Evolutionary conservation across 2,797 vertebrate species (phyloP).

Genomic region (Alcedo atthis): DNA sequence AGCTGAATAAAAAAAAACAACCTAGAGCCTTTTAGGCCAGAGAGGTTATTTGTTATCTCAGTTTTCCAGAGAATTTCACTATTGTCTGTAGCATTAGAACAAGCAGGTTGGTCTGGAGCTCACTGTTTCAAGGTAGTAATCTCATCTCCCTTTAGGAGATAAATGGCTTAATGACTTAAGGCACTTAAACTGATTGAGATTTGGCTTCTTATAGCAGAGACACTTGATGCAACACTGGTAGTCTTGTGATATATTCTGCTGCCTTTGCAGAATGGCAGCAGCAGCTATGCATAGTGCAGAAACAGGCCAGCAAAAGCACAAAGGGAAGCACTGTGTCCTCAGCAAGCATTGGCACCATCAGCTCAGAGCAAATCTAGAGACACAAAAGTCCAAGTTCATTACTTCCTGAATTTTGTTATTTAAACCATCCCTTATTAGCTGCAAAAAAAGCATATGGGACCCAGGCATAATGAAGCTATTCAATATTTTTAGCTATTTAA

Average conservation of each 20-base stretch:
- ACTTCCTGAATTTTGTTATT: conserved; percentile 26
- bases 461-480: conserved; percentile 32
- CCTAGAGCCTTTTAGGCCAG: not conserved
- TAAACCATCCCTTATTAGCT: conserved; percentile 42
- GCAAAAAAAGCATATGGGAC: conserved; percentile 36
- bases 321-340: not conserved
- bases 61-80: not conserved
- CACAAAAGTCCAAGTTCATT: not conserved
- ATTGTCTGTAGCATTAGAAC: not conserved
- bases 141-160: not conserved
- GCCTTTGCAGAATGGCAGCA: not conserved
- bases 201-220: not conserved
- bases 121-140: not conserved
- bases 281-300: not conserved
- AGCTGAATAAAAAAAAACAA: not conserved
- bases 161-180: not conserved
- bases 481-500: conserved; percentile 57
- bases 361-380: not conserved
- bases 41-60: not conserved
- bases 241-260: not conserved
- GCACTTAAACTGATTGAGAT: not conserved
- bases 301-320: not conserved
- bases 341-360: not conserved
- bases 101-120: not conserved
- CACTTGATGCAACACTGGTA: not conserved